Base-by-base conservation (phyloP, 2,888 invertebrate genomes). In the Eustalomyia histrio region DNA sequence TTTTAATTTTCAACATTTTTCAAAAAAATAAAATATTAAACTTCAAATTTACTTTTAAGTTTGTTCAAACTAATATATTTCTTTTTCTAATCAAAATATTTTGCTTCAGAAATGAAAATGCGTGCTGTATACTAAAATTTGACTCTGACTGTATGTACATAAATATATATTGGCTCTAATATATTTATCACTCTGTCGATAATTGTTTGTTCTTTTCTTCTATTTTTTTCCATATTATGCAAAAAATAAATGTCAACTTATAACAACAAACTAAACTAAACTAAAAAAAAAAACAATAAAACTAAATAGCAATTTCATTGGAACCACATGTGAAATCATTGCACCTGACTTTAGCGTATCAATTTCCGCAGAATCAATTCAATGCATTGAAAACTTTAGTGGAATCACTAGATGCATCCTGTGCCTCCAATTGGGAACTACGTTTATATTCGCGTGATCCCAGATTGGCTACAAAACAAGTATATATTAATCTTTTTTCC, bases 291-390 rank as follows among this genome's bases (percentile, higher is more conserved):
- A 43, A 61, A 14, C 21, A 50, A 63, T 24, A 24, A 39, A 68
- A 33, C 33, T 7, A 67, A 67, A 73, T 91, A 94, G 94, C 94
- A 17, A 93, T 95, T 85, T 93, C 93, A 86, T 91, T 95, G 86
- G 96, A 96, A 88, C 94, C 95, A 0, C 95, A 95, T 88, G 94
- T 95, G 68, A 97, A 97, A 89, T 95, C 96, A 10, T 92, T 97
- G 68, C 97, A 97, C 90, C 92, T 97, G 85, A 97, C 97, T 8
- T 91, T 97, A 87, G 97, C 97, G 17, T 97, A 97, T 91, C 96
- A 96, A 90, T 97, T 97, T 90, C 93, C 95, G 14, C 92, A 93
- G 85, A 92, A 92, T 18, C 94, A 94, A 68, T 96, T 94, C 87
- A 93, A 94, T 80, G 91, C 93, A 69, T 92, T 97, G 64, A 95